Evolutionary conservation across 2,113 vertebrate genomes (phyloP), one percentile per base, ranked within the genome.

Genomic region (Podarcis muralis): DNA sequence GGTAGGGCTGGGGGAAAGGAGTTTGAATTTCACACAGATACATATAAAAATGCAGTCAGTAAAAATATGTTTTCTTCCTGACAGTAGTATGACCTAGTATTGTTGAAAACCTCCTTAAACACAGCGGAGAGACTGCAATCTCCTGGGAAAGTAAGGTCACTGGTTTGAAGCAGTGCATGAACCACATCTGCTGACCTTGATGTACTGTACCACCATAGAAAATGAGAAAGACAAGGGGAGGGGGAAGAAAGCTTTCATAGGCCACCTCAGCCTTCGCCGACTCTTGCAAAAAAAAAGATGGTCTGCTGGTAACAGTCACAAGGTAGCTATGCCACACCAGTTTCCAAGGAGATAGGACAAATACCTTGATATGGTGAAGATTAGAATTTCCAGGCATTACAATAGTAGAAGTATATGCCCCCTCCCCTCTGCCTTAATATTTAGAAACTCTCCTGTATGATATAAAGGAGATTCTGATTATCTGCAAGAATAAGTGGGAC

Each of bases 41-140:
- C 18, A 62, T 62, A 25, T 43, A n/a, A 76, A 76, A 81, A 3
- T 22, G 30, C n/a, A 69, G 69, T 69, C 69, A 62, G 53, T 72
- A 86, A 57, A 88, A 76, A 81, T 65, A 35, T 9, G 62, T 15
- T 74, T 88, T 20, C 86, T 86, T 69, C 13, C 25, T 86, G 78
- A 30, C 20, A 22, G 66, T 5, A 37, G 37, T 43, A 12, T 76
- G 43, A 65, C 59, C 37, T 68, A 25, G 27, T 13, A 85, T 53
- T 27, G n/a, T 37, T 84, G 79, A 57, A 53, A 68, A 30, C 4
- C 69, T 90, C 20, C 27, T 77, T 69, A 86, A 86, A 87, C 12
- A 57, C 20, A 85, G n/a, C 37, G 40, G 53, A 82, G 66, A 77
- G 57, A 48, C 6, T 22, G 72, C 35, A 20, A 20, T 68, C 40